phyloP scores from a whole-genome alignment of 2,888 invertebrate species.

The Cosmia pyralina region DNA sequence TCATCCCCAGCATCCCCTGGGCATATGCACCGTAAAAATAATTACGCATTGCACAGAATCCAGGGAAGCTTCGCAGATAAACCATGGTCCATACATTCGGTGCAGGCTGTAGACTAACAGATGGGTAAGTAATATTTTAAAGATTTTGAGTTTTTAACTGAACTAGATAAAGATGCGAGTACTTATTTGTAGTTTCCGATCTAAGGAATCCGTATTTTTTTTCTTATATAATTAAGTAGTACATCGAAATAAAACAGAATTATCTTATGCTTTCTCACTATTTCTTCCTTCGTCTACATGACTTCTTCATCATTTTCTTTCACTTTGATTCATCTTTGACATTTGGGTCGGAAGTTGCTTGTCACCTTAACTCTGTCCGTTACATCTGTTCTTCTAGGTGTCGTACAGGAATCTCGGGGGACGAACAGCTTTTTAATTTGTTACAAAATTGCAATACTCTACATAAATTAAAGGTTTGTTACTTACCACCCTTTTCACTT shows the following conservation, averaged over 20 bases:
- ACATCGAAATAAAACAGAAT: background rate
- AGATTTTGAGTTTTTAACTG: background rate
- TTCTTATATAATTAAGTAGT: background rate
- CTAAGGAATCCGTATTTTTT: background rate
- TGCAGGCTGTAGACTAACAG: background rate
- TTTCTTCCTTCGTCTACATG: background rate
- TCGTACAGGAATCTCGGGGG: background rate
- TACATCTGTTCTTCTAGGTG: background rate
- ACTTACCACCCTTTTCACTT: constrained; percentile 11
- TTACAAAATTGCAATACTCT: background rate
- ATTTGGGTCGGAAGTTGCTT: background rate
- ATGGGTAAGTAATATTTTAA: constrained; percentile 6
- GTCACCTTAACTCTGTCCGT: background rate
- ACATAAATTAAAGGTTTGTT: background rate
- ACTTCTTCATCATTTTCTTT: background rate
- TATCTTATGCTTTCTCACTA: background rate
- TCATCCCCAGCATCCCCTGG: constrained; percentile 41
- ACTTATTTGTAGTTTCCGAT: background rate
- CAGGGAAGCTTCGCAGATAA: constrained; percentile 42
- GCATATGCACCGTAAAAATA: constrained; percentile 54
- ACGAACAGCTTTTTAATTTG: background rate
- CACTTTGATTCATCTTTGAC: background rate
- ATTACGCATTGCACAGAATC: constrained; percentile 56
- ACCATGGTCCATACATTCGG: constrained; percentile 35
- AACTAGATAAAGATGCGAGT: background rate